Percentiles rank a stretch among this genome's conserved stretches.
Conservation (phyloP, 2,797 vertebrate genomes). For the Percopsis omiscomaycus region DNA sequence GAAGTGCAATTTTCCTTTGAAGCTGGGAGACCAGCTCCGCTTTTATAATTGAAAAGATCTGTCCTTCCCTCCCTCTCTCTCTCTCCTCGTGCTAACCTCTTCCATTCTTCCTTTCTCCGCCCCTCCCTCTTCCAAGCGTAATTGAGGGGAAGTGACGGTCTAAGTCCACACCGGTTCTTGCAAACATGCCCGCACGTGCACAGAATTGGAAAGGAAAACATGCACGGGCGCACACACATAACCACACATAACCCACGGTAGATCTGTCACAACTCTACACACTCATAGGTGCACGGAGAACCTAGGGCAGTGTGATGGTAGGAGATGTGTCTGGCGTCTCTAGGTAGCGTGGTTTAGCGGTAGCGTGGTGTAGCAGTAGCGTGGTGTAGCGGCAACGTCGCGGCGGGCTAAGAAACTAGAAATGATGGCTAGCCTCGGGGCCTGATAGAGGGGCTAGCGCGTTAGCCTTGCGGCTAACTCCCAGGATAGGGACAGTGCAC, state of each 20-base stretch:
- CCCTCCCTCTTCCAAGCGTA: slow-evolving; percentile 37
- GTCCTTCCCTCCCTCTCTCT: too few species aligned
- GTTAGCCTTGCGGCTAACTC: slow-evolving; percentile 43
- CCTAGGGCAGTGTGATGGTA: slow-evolving; percentile 27
- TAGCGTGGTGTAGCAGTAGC: slow-evolving; percentile 32
- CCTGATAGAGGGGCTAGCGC: slow-evolving; percentile 40
- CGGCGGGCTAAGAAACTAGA: slow-evolving; percentile 26
- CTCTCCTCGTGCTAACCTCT: slow-evolving; percentile 2
- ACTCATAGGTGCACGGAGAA: slow-evolving; percentile 36
- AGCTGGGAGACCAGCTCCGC: slow-evolving; percentile 26
- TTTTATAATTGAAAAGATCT: slow-evolving; percentile 47
- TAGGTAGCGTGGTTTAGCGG: slow-evolving; percentile 41
- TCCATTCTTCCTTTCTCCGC: slow-evolving; percentile 7
- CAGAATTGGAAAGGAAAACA: background rate
- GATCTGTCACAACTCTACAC: slow-evolving; percentile 64
- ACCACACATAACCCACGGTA: slow-evolving; percentile 46
- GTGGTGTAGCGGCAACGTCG: slow-evolving; percentile 37
- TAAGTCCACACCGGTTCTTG: slow-evolving; percentile 4
- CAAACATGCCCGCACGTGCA: slow-evolving; percentile 41
- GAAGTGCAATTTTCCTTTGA: slow-evolving; percentile 39
- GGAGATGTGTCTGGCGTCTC: slow-evolving; percentile 55
- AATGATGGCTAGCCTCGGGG: slow-evolving; percentile 47
- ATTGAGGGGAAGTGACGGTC: slow-evolving; percentile 70
- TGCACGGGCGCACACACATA: slow-evolving; percentile 21
- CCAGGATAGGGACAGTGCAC: slow-evolving; percentile 10